Evolutionary conservation across 2,888 invertebrate genomes (phyloP).

Genomic region (Neelides folsomi): DNA sequence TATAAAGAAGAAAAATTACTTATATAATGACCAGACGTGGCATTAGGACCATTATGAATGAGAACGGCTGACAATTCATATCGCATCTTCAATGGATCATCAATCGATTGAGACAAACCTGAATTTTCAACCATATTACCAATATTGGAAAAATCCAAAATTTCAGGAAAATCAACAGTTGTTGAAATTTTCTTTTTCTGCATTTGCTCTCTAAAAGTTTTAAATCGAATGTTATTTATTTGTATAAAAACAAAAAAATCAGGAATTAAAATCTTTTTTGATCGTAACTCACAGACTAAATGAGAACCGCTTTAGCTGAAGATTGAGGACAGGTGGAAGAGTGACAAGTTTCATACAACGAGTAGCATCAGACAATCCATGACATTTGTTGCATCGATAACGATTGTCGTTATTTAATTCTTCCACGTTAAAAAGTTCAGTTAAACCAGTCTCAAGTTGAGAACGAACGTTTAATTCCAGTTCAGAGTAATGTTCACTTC

Average conservation of each 20-base stretch:
- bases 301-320: slow-evolving; percentile 49
- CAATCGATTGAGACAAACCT: slow-evolving; percentile 10
- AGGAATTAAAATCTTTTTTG: too few relatives aligned
- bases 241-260: too few relatives aligned
- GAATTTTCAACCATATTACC: background rate
- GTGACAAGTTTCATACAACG: slow-evolving; percentile 44
- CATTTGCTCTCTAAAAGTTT: slow-evolving; percentile 42
- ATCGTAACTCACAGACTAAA: slow-evolving; percentile 48
- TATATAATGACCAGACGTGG: slow-evolving; percentile 54
- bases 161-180: slow-evolving; percentile 48
- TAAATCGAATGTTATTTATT: background rate
- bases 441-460: slow-evolving; percentile 43
- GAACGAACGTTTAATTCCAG: slow-evolving; percentile 47
- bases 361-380: slow-evolving; percentile 46
- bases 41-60: slow-evolving; percentile 51
- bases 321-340: slow-evolving; percentile 48
- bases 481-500: slow-evolving; percentile 43
- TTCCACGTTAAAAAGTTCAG: slow-evolving; percentile 47
- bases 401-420: slow-evolving; percentile 47
- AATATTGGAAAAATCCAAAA: slow-evolving; percentile 43
- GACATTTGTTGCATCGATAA: slow-evolving; percentile 46
- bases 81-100: slow-evolving; percentile 34
- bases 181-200: slow-evolving; percentile 49
- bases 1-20: slow-evolving; percentile 37
- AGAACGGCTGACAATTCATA: slow-evolving; percentile 52